Percentiles rank a stretch among this genome's conserved stretches.
Conservation (phyloP, 1,140 invertebrate genomes). For the Dendroctonus ponderosae region DNA sequence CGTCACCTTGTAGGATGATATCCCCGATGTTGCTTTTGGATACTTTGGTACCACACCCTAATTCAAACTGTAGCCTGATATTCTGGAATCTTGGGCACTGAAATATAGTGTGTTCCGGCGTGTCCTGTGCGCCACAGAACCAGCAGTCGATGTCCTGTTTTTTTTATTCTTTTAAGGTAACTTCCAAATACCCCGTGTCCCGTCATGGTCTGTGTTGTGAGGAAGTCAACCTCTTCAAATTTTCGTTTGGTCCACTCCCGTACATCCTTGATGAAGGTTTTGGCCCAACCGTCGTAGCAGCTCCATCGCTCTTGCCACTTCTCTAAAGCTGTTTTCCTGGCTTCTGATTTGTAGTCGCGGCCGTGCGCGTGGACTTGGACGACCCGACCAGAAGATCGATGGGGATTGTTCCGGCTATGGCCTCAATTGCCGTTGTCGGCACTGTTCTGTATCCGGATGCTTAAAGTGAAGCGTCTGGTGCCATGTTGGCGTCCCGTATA, state of each 20-base stretch:
- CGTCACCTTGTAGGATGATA: no score
- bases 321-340: not conserved
- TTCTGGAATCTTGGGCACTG: not conserved
- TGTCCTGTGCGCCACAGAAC: not conserved
- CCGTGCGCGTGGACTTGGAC: not conserved
- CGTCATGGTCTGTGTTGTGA: not conserved
- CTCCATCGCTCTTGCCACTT: not conserved
- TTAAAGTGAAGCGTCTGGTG: conserved; percentile 12
- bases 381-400: conserved; percentile 35
- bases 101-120: not conserved
- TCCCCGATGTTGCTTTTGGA: no score
- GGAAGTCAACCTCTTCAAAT: not conserved
- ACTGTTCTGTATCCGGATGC: conserved; percentile 39
- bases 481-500: conserved; percentile 1
- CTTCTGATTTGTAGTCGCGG: not conserved
- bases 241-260: not conserved
- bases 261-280: not conserved
- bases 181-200: not conserved
- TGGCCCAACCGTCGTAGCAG: not conserved
- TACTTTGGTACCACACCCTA: no score
- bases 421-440: conserved; percentile 28
- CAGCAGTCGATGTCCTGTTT: not conserved
- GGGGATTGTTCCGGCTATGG: conserved; percentile 33
- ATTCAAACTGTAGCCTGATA: no score
- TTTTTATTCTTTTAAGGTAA: not conserved